These are phyloP conservation scores for roundworm (Caenorhabditis elegans) DNA, from an alignment of 1,140 invertebrate species.

Conservation along the genomic window WBcel235 BX284605.5:9215001-9215500, in stretches of 20 bases:
- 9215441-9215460: not conserved
- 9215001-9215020: slow-evolving; percentile 36
- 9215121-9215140: slow-evolving; percentile 32
- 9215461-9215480: not conserved
- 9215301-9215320: slow-evolving; percentile 37
- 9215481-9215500: not conserved
- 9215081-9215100: slow-evolving; percentile 13
- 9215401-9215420: not conserved
- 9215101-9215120: slow-evolving; percentile 27
- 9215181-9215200: slow-evolving; percentile 43
- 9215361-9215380: not conserved
- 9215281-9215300: not conserved
- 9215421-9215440: slow-evolving; percentile 5
- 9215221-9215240: slow-evolving; percentile 30
- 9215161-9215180: slow-evolving; percentile 44
- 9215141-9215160: slow-evolving; percentile 42
- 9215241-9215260: slow-evolving; percentile 34
- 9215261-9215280: slow-evolving; percentile 38
- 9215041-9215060: not conserved
- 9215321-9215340: slow-evolving; percentile 36
- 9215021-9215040: slow-evolving; percentile 18
- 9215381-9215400: not conserved
- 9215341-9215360: slow-evolving; percentile 14
- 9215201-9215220: slow-evolving; percentile 36
- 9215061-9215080: not conserved